Base-by-base conservation (phyloP, 2,888 invertebrate species). In the Drosophila longiperda region DNA sequence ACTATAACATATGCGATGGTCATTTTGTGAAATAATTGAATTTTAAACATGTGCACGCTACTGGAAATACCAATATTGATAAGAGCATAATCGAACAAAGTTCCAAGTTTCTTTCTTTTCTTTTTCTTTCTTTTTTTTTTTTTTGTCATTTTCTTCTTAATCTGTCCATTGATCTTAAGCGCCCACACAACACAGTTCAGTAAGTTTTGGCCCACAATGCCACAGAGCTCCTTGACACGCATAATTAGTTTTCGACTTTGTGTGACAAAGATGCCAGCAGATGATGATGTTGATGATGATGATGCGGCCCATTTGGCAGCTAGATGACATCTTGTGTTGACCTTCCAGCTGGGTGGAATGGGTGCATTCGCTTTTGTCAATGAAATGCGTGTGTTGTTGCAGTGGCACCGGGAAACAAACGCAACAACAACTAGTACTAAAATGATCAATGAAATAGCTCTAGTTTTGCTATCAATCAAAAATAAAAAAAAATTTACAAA, bases 251-350 rank as follows among this genome's bases (percentile, higher is more conserved):
- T 79, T 79, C 66, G 66, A 73, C 45, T 69, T 75, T 54, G 60
- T 80, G 55, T 66, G 73, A 54, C 72, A 70, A 57, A 33, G 73
- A 34, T 42, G 45, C 63, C 59, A 57, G 26, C 29, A 49, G 42
- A 38, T 29, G 50, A 42, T 40, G 45, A 42, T 59, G 32, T 53
- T 71, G 62, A 38, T 65, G 20, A 29, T 72, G 66, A 55, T 73
- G 85, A 64, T 74, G 61, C 72, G 80, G 67, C 67, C 80, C 78
- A 78, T 78, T 78, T 80, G 67, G 52, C 71, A 57, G 60, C 62
- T 36, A 60, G 83, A 59, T 85, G 83, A 86, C 87, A 75, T 73
- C 87, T 80, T 58, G 48, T 54, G 73, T 58, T 83, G 83, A 84
- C 83, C 83, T 81, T 81, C 78, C 78, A 61, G 40, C 57, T 12